Conservation (phyloP, 2,797 vertebrate species). For the Lateolabrax maculatus region DNA sequence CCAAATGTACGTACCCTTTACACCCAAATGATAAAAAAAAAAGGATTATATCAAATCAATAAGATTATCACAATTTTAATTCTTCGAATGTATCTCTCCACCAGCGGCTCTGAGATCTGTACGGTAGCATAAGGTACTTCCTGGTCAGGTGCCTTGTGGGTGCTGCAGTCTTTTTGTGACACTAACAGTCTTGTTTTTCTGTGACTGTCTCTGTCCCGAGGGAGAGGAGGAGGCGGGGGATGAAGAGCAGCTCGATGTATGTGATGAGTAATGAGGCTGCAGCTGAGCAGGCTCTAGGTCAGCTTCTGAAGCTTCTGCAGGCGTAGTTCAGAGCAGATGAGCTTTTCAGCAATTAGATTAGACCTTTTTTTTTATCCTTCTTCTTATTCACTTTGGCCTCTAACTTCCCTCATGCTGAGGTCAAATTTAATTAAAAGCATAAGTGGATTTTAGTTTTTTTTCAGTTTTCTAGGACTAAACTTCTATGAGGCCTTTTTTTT, state of each 20-base stretch:
- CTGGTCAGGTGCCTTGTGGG: slow-evolving; percentile 65
- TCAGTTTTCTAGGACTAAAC: not conserved
- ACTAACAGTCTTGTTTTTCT: slow-evolving; percentile 67
- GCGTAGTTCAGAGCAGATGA: slow-evolving; percentile 18
- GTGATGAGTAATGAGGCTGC: slow-evolving; percentile 55
- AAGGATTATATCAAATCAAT: not conserved
- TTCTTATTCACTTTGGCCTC: not conserved
- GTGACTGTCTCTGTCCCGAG: slow-evolving; percentile 63
- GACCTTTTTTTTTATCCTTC: not conserved
- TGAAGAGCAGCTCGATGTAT: slow-evolving; percentile 68
- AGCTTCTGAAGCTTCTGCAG: slow-evolving; percentile 48
- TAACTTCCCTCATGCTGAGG: not conserved
- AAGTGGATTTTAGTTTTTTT: not conserved
- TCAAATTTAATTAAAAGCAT: not conserved
- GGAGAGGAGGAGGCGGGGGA: slow-evolving; percentile 62
- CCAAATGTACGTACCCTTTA: slow-evolving; percentile 82
- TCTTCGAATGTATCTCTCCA: slow-evolving; percentile 58
- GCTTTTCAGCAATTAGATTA: slow-evolving; percentile 19
- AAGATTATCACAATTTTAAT: not conserved
- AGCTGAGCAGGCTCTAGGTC: slow-evolving; percentile 29
- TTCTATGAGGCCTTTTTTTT: not conserved
- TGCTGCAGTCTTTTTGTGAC: slow-evolving; percentile 68
- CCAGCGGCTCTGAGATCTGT: slow-evolving; percentile 66
- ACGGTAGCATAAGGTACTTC: slow-evolving; percentile 69
- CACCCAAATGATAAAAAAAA: not conserved